Evolutionary conservation across 2,113 vertebrate genomes (phyloP), one percentile per base, ranked within the genome.

Genomic region (Myiozetetes cayanensis): DNA sequence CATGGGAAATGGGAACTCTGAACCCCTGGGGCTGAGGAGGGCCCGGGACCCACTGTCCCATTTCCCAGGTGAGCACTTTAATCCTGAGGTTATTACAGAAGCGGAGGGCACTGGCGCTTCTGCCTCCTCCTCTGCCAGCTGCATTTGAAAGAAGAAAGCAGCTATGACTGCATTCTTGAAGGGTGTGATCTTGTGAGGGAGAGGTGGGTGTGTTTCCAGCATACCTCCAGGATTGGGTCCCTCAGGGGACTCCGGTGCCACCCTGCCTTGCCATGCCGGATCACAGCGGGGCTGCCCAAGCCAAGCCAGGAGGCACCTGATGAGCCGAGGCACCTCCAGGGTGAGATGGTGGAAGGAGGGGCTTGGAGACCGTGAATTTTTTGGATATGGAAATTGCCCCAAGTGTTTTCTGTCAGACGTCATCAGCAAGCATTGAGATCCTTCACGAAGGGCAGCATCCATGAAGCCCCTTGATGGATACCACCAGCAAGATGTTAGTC

Each of bases 1-100:
- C 73, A 92, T 95, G 91, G 86, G 93, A 96, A 97, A 81, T 71
- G 27, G 43, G 43, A 92, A 56, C 65, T 87, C 52, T 78, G 80
- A 96, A 72, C 56, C 86, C 96, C 93, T 95, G 95, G 66, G 93
- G 95, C 95, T 95, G 91, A 96, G 96, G 95, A 95, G 89, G 89
- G 41, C 84, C 80, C n/a, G 33, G 80, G 89, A 88, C 89, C 94
- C 95, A 96, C 59, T 94, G 86, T 90, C 67, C 73, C 3, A 1
- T 61, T 81, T 95, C 89, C 89, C 77, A 37, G 46, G 24, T 52
- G 70, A 94, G 16, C 1, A 9, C 95, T 94, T 95, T 93, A 86
- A 95, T 95, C 84, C 89, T 28, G 52, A 65, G 56, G 70, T 94
- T 92, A 94, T 96, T 96, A 91, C 47, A 94, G 94, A 65, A 96